Base-by-base conservation (phyloP, 2,888 invertebrate genomes). In the Leptura quadrifasciata region DNA sequence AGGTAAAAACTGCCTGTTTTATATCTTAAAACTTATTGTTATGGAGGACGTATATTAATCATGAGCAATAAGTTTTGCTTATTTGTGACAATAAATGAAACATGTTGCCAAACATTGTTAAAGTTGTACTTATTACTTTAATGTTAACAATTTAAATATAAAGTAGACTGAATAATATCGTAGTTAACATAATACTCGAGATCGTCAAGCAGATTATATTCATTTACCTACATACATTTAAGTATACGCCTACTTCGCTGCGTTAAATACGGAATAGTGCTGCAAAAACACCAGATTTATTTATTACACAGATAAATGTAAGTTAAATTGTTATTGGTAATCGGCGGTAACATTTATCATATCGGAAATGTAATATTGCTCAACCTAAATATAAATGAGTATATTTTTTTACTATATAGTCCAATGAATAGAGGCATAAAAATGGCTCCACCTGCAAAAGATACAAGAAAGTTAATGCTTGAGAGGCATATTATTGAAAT, bases 91-190 rank as follows among this genome's bases (percentile, higher is more conserved):
- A 71, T 61, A 57, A 68, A 69, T 55, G 35, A 31, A 55, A 35
- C 35, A 68, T 31, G 35, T 67, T 69, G 58, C 69, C 69, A 69
- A 58, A 58, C 31, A 18, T 31, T 69, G 39, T 58, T 69, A 57
- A 58, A 35, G 69, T 69, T 58, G 58, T 69, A 69, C 69, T 58
- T 58, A 58, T 65, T 65, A 68, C 47, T 69, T 21, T 69, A 58
- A 58, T 58, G 69, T 39, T 47, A 69, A 65, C 65, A 65, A 58
- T 69, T 69, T 69, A 58, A 69, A 69, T 69, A 58, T 39, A 18
- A 54, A 67, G 58, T 69, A 69, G 69, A 69, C 69, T 69, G 69
- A 69, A 69, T 69, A 63, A 31, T 63, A 58, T 31, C 57, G 35
- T 27, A 55, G 35, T 35, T 69, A 57, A 69, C 55, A 57, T 27